phyloP scores from a whole-genome alignment of 2,113 vertebrate genomes.

The Turnix velox region DNA sequence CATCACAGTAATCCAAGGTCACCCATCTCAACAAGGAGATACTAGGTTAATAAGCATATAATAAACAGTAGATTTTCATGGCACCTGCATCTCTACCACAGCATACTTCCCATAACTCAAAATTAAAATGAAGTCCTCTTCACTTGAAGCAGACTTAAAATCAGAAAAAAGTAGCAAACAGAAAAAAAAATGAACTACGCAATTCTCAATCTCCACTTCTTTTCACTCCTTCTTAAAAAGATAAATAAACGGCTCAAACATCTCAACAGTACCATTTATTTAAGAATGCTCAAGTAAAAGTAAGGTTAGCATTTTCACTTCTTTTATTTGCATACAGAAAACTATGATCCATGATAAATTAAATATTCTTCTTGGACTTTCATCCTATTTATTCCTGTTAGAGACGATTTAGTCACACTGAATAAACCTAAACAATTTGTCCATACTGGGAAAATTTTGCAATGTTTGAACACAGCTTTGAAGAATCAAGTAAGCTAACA shows the following conservation, averaged over 20 bases:
- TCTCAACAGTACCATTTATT: no score
- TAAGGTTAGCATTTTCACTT: neutral
- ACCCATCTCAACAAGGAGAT: neutral
- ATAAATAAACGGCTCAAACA: neutral
- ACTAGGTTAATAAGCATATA: neutral
- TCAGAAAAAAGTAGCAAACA: neutral
- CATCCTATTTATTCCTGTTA: neutral
- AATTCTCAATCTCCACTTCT: neutral
- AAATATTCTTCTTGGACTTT: neutral
- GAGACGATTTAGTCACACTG: neutral
- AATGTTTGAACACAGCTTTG: neutral
- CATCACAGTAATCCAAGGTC: neutral
- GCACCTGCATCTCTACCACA: neutral
- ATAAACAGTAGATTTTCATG: neutral
- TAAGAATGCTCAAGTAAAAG: neutral
- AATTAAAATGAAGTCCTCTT: neutral
- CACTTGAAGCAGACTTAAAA: neutral
- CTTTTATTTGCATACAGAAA: neutral
- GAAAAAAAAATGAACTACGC: neutral
- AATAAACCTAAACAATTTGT: neutral
- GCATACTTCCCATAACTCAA: neutral
- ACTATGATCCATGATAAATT: neutral
- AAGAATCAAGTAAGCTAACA: slow-evolving; percentile 7
- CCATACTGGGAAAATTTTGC: neutral
- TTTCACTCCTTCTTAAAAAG: neutral